Evolutionary conservation across 2,888 invertebrate species (phyloP).

Genomic region (Meliscaeva auricollis): DNA sequence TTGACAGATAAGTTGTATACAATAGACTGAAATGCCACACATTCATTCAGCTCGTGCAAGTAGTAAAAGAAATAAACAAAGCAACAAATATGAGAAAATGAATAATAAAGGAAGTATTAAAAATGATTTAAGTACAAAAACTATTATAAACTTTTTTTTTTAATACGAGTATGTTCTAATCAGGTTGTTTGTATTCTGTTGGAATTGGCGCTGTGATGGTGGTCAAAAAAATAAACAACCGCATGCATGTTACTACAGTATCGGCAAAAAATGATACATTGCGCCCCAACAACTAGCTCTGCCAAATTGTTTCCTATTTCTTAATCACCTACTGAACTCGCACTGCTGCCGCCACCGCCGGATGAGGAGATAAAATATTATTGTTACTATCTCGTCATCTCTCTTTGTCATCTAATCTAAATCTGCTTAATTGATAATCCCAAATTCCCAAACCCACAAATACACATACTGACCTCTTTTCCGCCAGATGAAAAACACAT

Average conservation of each 20-base stretch:
- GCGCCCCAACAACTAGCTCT: constrained; percentile 25
- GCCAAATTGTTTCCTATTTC: constrained; percentile 69
- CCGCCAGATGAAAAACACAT: neutral
- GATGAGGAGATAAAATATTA: constrained; percentile 30
- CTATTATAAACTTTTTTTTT: constrained; percentile 49
- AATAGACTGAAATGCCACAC: constrained; percentile 23
- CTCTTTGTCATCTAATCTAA: constrained; percentile 44
- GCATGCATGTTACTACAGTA: constrained; percentile 37
- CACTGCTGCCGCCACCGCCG: constrained; percentile 37
- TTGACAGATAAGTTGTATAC: constrained; percentile 12
- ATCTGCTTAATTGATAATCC: constrained; percentile 61
- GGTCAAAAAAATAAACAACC: constrained; percentile 34
- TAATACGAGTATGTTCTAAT: constrained; percentile 45
- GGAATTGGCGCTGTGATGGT: constrained; percentile 30
- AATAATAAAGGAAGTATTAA: constrained; percentile 15
- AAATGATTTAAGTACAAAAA: constrained; percentile 41
- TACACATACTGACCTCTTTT: constrained; percentile 56
- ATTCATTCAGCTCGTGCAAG: constrained; percentile 42
- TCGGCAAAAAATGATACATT: constrained; percentile 46
- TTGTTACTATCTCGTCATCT: constrained; percentile 12
- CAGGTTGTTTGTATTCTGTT: constrained; percentile 68
- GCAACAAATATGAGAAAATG: constrained; percentile 5
- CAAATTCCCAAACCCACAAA: neutral
- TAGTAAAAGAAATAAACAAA: constrained; percentile 10
- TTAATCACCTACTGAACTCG: constrained; percentile 39